A percentile compares a stretch with the other conserved stretches of the same genome.
These are phyloP conservation scores for Pseudomyrmex concolor DNA, from an alignment of 1,140 invertebrate species.

Conservation along the genomic window DNA sequence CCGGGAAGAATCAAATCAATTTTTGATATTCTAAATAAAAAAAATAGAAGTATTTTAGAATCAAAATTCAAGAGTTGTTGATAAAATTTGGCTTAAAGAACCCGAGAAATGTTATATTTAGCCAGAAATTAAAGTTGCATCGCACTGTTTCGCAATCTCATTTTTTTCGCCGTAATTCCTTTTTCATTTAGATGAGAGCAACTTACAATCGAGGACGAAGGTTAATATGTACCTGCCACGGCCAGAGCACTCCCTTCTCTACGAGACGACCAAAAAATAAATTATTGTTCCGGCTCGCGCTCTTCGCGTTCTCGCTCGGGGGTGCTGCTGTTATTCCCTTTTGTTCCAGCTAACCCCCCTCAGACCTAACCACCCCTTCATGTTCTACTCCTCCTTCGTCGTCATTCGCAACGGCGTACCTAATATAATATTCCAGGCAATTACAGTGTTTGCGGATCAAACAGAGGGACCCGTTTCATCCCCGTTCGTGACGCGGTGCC, in stretches of 20 bases:
- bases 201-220: slow-evolving; percentile 17
- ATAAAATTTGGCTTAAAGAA: neutral
- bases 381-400: slow-evolving; percentile 55
- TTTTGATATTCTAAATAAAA: neutral
- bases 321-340: slow-evolving; percentile 56
- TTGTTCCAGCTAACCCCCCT: slow-evolving; percentile 40
- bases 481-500: slow-evolving; percentile 49
- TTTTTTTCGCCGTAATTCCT: slow-evolving; percentile 17
- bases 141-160: neutral
- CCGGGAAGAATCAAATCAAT: neutral
- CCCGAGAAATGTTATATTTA: neutral
- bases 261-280: slow-evolving; percentile 71
- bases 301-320: slow-evolving; percentile 54
- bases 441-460: slow-evolving; percentile 85
- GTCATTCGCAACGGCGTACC: slow-evolving; percentile 79
- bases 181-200: slow-evolving; percentile 23
- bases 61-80: neutral
- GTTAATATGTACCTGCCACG: slow-evolving; percentile 77
- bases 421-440: slow-evolving; percentile 85
- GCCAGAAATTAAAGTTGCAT: neutral
- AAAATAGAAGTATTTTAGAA: neutral
- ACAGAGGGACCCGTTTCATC: slow-evolving; percentile 83
- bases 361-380: slow-evolving; percentile 53
- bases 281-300: slow-evolving; percentile 71
- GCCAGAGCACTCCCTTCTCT: slow-evolving; percentile 50